A percentile compares a stretch with the other conserved stretches of the same genome.
Conservation (phyloP, 2,797 vertebrate species). For the Hemibagrus guttatus region DNA sequence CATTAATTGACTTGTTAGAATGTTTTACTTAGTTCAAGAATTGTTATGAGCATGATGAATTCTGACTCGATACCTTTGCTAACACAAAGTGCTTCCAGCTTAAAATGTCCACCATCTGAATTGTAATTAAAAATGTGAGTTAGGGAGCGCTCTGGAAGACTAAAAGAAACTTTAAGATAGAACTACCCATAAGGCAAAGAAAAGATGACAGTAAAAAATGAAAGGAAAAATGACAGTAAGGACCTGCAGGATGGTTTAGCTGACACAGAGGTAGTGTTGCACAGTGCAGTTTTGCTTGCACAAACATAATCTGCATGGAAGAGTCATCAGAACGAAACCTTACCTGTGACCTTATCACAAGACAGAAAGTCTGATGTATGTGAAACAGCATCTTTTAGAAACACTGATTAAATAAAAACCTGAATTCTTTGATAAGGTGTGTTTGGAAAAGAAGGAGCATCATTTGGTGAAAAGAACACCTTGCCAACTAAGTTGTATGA, state of each 20-base stretch:
- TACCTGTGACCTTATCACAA: neutral
- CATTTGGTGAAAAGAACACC: neutral
- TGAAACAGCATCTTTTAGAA: neutral
- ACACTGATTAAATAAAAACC: neutral
- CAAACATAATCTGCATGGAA: neutral
- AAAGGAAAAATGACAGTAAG: neutral
- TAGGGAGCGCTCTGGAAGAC: neutral
- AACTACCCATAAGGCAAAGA: neutral
- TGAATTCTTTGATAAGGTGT: neutral
- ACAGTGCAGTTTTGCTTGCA: neutral
- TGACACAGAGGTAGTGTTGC: neutral
- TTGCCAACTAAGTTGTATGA: neutral
- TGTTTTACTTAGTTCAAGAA: neutral
- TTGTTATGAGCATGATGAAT: neutral
- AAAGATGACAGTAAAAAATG: too few relatives aligned
- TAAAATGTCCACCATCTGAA: neutral
- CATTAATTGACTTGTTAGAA: neutral
- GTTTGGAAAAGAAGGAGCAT: neutral
- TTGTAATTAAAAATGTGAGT: neutral
- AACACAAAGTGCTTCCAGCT: neutral
- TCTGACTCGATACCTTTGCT: neutral
- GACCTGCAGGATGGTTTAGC: neutral
- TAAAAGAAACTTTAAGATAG: neutral
- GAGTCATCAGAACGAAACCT: neutral
- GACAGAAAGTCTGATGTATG: neutral